Percentiles rank a stretch among this genome's conserved stretches.
Conservation (phyloP, 64 coral and sea anemone species). For the Stylophora pistillata region DNA sequence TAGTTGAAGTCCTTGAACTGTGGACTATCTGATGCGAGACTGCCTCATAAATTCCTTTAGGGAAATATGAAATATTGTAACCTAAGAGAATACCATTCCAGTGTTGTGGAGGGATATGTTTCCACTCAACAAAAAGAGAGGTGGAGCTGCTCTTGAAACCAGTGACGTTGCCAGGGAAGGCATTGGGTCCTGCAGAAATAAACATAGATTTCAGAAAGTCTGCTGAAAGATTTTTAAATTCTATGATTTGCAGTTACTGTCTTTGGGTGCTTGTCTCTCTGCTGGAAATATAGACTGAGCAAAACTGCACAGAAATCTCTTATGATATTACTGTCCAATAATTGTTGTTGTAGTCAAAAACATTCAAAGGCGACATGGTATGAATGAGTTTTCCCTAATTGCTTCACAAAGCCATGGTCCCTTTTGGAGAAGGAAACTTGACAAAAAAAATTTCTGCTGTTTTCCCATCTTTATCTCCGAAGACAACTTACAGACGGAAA, state of each 20-base stretch:
- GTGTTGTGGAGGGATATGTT: constrained; percentile 7
- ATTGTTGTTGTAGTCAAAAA: too few relatives aligned
- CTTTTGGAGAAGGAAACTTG: too few relatives aligned
- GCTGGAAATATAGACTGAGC: too few relatives aligned
- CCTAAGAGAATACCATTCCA: constrained; percentile 44
- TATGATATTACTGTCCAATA: too few relatives aligned
- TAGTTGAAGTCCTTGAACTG: neutral
- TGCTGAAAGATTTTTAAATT: neutral
- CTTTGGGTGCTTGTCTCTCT: too few relatives aligned
- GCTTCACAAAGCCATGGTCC: too few relatives aligned
- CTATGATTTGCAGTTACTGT: neutral
- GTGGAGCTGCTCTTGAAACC: constrained; percentile 68
- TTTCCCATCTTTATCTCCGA: too few relatives aligned
- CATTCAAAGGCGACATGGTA: too few relatives aligned
- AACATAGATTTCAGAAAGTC: neutral
- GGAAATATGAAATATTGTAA: constrained; percentile 45
- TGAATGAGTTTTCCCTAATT: too few relatives aligned
- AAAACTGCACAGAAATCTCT: too few relatives aligned
- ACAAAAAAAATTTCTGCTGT: too few relatives aligned
- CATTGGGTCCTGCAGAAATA: constrained; percentile 19
- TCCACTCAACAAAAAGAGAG: constrained; percentile 50
- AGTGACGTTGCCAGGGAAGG: constrained; percentile 24
- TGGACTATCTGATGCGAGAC: neutral
- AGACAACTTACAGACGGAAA: too few relatives aligned
- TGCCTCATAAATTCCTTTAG: neutral